Evolutionary conservation across 2,888 invertebrate genomes (phyloP).

Genomic region (Bibio marci): DNA sequence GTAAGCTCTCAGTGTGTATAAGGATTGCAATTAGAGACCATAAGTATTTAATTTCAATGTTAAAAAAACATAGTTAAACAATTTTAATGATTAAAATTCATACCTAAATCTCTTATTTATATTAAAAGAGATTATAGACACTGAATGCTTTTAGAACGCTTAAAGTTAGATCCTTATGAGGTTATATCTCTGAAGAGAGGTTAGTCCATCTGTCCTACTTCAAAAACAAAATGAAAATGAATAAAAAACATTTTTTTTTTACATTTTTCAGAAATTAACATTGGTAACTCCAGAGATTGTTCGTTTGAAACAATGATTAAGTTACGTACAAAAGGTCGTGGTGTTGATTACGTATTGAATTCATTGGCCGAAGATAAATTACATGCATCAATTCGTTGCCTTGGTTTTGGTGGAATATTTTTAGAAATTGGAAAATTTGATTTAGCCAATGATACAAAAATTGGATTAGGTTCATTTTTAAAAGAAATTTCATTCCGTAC

Average conservation of each 20-base stretch:
- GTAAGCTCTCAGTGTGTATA: too few relatives aligned
- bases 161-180: too few relatives aligned
- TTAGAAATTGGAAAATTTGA: slow-evolving; percentile 80
- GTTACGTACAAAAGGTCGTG: slow-evolving; percentile 60
- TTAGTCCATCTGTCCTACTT: neutral
- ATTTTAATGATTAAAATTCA: too few relatives aligned
- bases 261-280: slow-evolving; percentile 28
- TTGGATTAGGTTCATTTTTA: slow-evolving; percentile 50
- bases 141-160: too few relatives aligned
- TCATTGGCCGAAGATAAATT: slow-evolving; percentile 86
- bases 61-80: too few relatives aligned
- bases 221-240: neutral
- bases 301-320: slow-evolving; percentile 77
- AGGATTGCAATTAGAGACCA: too few relatives aligned
- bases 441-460: slow-evolving; percentile 43
- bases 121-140: too few relatives aligned
- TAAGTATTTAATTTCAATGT: too few relatives aligned
- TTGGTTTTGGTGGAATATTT: slow-evolving; percentile 47
- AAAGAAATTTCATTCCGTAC: slow-evolving; percentile 62
- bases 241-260: neutral
- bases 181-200: too few relatives aligned
- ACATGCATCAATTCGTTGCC: slow-evolving; percentile 45
- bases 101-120: too few relatives aligned
- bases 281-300: slow-evolving; percentile 74
- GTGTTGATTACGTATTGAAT: slow-evolving; percentile 83